Evolutionary conservation across 2,113 vertebrate genomes (phyloP).

Genomic region (Chamaea fasciata): DNA sequence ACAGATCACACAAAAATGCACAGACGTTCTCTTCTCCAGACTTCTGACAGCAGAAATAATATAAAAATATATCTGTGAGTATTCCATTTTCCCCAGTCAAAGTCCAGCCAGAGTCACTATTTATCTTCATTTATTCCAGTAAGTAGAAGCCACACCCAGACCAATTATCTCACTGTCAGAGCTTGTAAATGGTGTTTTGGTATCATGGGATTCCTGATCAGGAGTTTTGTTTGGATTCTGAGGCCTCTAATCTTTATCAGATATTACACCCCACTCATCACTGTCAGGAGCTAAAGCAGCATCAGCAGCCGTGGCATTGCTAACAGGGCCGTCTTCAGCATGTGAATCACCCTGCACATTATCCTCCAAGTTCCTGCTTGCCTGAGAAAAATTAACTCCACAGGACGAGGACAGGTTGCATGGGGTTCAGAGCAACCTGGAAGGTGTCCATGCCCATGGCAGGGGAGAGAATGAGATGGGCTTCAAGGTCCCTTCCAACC

Average conservation of each 20-base stretch:
- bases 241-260: conserved; percentile 53
- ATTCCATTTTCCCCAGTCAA: background rate
- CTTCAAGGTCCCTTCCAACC: background rate
- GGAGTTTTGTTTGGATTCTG: conserved; percentile 35
- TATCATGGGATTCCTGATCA: conserved; percentile 18
- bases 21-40: background rate
- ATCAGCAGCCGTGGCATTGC: background rate
- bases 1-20: background rate
- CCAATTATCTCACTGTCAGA: conserved; percentile 47
- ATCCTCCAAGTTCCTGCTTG: background rate
- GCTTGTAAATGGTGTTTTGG: conserved; percentile 40
- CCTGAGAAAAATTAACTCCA: background rate
- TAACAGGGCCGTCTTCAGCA: background rate
- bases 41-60: conserved; percentile 18
- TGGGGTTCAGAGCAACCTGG: background rate
- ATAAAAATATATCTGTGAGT: conserved; percentile 23
- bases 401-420: background rate
- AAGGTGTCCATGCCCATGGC: background rate
- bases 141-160: conserved; percentile 26
- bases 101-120: conserved; percentile 23
- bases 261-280: conserved; percentile 58
- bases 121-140: conserved; percentile 44
- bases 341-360: background rate
- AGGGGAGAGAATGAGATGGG: too few relatives aligned
- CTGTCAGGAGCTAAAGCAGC: conserved; percentile 32